Percentiles rank a stretch among this genome's conserved stretches.
phyloP scores from a whole-genome alignment of 2,888 invertebrate genomes.

The Odontothrips loti region DNA sequence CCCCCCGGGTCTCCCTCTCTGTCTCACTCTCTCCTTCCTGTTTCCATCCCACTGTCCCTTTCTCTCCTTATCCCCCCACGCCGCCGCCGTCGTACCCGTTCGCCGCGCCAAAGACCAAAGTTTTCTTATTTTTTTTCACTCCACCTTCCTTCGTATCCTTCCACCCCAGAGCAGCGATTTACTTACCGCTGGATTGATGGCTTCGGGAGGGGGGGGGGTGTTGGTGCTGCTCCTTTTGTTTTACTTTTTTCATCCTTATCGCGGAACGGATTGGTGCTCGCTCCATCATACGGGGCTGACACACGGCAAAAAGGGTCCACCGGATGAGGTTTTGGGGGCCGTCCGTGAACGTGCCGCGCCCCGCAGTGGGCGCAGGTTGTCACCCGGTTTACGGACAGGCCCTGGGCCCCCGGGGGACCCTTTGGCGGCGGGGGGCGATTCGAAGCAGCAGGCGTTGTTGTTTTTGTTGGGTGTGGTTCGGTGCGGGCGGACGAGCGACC shows the following conservation, averaged over 20 bases:
- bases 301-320: background rate
- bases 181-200: conserved; percentile 22
- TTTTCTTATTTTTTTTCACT: no score
- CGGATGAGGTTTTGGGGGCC: no score
- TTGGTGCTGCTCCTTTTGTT: background rate
- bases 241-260: background rate
- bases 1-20: background rate
- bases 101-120: background rate
- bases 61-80: background rate
- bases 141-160: no score
- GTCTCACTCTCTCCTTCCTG: background rate
- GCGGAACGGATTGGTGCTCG: background rate
- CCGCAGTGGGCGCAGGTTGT: no score
- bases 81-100: background rate
- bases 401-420: no score
- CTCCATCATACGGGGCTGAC: conserved; percentile 14
- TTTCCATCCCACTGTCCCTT: background rate
- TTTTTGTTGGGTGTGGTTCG: no score
- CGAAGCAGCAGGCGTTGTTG: no score
- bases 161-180: background rate
- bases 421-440: no score
- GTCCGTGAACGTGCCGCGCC: no score
- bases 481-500: no score
- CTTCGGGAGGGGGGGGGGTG: background rate
- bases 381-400: no score